Percentiles rank a stretch among this genome's conserved stretches.
Conservation (phyloP, 2,797 vertebrate species). For the Gobio occitaniae region DNA sequence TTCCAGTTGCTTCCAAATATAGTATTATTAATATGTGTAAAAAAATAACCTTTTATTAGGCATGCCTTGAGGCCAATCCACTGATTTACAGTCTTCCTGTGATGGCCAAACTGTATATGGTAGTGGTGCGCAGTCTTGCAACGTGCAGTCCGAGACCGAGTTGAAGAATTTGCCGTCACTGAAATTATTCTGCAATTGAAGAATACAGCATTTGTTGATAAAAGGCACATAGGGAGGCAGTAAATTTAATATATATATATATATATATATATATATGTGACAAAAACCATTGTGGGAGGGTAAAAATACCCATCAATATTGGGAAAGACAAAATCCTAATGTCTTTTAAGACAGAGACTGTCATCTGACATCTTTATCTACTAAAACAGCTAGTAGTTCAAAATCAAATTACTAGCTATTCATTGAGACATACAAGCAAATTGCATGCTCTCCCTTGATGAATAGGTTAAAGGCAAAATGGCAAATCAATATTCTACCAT, state of each 20-base stretch:
- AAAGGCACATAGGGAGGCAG: background rate
- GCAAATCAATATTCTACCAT: background rate
- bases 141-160: constrained; percentile 70
- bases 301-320: background rate
- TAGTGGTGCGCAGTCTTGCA: constrained; percentile 64
- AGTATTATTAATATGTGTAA: background rate
- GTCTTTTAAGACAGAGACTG: background rate
- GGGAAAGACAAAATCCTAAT: background rate
- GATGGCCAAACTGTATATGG: constrained; percentile 81
- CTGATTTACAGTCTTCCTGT: constrained; percentile 76
- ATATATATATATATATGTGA: too few species aligned
- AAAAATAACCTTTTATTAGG: constrained; percentile 81
- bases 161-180: constrained; percentile 72
- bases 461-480: background rate
- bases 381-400: background rate
- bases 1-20: background rate
- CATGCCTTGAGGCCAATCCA: constrained; percentile 73
- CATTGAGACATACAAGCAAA: background rate
- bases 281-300: too few species aligned
- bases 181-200: constrained; percentile 63
- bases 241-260: background rate
- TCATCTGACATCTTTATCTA: background rate
- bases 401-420: background rate
- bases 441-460: background rate
- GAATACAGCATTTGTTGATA: constrained; percentile 3